Conservation (phyloP, 2,113 vertebrate genomes). For the Myanophis thanlyinensis region DNA sequence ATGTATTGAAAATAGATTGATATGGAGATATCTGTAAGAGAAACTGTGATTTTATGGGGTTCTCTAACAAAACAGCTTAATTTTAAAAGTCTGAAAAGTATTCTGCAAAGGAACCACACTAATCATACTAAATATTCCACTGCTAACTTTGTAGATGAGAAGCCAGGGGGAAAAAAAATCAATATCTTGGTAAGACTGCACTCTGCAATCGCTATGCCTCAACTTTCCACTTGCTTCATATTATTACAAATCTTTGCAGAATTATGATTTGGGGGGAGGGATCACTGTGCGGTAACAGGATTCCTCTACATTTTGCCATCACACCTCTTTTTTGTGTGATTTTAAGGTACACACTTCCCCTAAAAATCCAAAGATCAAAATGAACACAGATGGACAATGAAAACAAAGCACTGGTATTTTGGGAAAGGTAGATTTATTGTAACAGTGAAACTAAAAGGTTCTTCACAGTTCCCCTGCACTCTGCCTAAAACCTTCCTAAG, state of each 20-base stretch:
- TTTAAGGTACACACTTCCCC: background rate
- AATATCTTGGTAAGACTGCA: background rate
- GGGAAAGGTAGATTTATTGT: background rate
- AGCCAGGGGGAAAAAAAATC: too few species aligned
- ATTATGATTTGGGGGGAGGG: background rate
- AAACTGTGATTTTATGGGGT: background rate
- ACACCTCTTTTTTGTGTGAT: background rate
- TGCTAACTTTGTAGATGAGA: background rate
- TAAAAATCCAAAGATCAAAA: background rate
- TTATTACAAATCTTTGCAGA: background rate
- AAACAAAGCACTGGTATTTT: background rate
- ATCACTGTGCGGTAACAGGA: background rate
- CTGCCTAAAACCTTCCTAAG: background rate
- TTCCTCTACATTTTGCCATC: background rate
- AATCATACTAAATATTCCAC: background rate
- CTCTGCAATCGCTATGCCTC: background rate
- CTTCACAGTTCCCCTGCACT: background rate
- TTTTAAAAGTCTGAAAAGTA: background rate
- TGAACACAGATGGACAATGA: background rate
- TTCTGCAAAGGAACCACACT: background rate
- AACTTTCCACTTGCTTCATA: background rate
- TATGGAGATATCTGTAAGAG: background rate
- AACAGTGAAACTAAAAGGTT: background rate
- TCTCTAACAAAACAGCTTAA: background rate
- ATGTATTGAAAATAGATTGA: background rate